Base-by-base conservation (phyloP, 2,113 vertebrate species). In the Myodes glareolus region DNA sequence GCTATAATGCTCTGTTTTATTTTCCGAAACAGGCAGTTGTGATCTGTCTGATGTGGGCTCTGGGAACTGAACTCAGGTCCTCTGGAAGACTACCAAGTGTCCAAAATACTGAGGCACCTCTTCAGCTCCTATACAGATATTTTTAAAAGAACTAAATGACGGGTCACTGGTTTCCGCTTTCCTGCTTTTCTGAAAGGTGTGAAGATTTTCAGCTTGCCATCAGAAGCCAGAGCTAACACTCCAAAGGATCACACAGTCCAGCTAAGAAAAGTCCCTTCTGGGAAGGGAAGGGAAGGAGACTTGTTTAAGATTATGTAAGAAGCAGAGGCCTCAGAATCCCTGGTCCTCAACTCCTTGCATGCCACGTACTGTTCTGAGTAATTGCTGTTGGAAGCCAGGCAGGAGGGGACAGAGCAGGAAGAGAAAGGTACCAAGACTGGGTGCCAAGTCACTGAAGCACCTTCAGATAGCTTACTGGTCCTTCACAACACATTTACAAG, bases 71-170 rank as follows among this genome's bases (percentile, higher is more conserved):
- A 86, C 17, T 47, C 63, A 33, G 63, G 63, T 67, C 63, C 42
- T 67, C 39, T 47, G 29, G 84, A 67, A 84, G 81, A 84, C 4
- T 25, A 84, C 9, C 29, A 67, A 86, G 17, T 67, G 63, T 86
- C 84, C 42, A 33, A 67, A 86, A 65, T 12, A 47, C 17, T 67
- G 42, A 47, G 29, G 29, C 47, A 88, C 33, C 47, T 72, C 47
- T 27, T 55, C 65, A 52, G 47, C 13, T 36, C 67, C 33, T 88
- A 72, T 36, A 88, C 81, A 65, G 88, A 50, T 58, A n/a, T 52
- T 93, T 94, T 91, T 45, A 16, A 90, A 90, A 91, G 45, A 94
- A 80, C 42, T 87, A 85, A 95, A 67, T 27, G 42, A 92, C 16
- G 36, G 65, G 61, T 65, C 52, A 67, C 78, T 39, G 39, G 14